Conservation (phyloP, 2,113 vertebrate genomes). For the Notechis scutatus region DNA sequence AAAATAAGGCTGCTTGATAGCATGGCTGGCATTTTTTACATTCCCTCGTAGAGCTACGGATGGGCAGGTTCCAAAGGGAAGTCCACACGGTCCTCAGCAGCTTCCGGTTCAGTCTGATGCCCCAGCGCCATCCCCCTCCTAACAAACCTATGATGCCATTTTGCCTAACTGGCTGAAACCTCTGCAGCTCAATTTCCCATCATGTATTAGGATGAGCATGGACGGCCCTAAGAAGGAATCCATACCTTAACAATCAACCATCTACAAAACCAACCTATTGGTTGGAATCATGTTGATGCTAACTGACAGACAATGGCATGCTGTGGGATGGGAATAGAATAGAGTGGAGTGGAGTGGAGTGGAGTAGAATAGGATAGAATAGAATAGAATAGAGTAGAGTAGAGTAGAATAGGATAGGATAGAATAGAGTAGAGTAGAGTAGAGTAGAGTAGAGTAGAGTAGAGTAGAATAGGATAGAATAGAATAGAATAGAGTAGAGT, state of each 20-base stretch:
- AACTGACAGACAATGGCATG: neutral
- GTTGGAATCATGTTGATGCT: neutral
- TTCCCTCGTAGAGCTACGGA: neutral
- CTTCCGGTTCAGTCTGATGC: neutral
- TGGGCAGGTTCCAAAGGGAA: neutral
- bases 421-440: no score
- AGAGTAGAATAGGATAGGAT: no score
- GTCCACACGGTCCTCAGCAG: neutral
- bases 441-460: no score
- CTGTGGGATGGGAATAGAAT: neutral
- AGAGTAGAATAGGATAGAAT: no score
- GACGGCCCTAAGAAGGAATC: neutral
- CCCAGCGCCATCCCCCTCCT: neutral
- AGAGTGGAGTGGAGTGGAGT: no score
- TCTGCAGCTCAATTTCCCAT: neutral
- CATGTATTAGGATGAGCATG: neutral
- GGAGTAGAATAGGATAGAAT: no score
- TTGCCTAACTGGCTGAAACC: neutral
- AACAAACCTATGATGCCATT: neutral
- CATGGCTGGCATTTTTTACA: neutral
- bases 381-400: no score
- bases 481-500: no score
- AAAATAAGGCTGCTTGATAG: neutral
- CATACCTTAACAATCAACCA: neutral
- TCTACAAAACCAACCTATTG: neutral